A percentile compares a stretch with the other conserved stretches of the same genome.
Conservation (phyloP, 2,797 vertebrate species). For the Anguilla pacifica region DNA sequence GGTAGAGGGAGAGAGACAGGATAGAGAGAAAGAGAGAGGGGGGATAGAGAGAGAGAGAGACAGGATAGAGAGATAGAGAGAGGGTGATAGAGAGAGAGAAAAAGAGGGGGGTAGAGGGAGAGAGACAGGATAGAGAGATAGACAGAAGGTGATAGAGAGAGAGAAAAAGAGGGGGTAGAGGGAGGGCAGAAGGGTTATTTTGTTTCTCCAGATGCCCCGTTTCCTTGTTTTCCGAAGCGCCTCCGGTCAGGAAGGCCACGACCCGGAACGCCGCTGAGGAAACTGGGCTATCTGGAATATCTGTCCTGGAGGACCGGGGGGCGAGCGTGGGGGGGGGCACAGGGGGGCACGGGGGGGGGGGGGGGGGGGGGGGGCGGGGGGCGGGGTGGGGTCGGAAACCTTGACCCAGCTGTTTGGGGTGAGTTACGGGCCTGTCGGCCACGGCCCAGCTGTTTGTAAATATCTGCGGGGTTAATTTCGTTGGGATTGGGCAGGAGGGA, state of each 20-base stretch:
- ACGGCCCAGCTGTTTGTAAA: background rate
- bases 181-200: background rate
- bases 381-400: background rate
- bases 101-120: background rate
- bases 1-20: background rate
- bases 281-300: background rate
- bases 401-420: background rate
- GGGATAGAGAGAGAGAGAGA: no score
- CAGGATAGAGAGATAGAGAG: no score
- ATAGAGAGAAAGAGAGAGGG: no score
- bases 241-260: background rate
- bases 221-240: background rate
- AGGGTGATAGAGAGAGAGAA: conserved; percentile 38
- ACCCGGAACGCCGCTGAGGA: background rate
- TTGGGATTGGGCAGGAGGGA: background rate
- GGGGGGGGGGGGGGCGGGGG: no score
- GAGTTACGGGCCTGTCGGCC: background rate
- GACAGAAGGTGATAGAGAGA: conserved; percentile 40
- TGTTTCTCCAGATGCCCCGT: background rate
- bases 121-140: no score
- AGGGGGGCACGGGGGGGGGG: background rate
- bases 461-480: background rate
- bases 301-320: background rate
- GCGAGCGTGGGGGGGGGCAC: background rate
- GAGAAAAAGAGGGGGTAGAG: background rate